Percentiles rank a stretch among this genome's conserved stretches.
phyloP scores from a whole-genome alignment of 2,888 invertebrate genomes.

The Didymodactylos carnosus region DNA sequence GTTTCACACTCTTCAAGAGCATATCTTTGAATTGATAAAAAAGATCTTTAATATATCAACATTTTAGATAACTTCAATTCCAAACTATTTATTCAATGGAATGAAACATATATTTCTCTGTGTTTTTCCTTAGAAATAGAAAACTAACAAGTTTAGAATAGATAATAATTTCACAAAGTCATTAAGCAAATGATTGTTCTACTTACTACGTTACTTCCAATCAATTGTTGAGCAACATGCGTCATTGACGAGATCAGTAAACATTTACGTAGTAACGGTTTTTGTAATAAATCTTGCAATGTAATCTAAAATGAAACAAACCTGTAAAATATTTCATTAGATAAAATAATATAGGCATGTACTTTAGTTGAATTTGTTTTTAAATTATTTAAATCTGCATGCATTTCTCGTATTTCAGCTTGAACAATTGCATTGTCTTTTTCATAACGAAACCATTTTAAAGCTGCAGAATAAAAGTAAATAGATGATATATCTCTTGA shows the following conservation, averaged over 20 bases:
- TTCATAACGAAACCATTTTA: background rate
- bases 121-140: too few relatives aligned
- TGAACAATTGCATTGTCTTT: background rate
- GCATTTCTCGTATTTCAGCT: background rate
- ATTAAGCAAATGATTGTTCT: too few relatives aligned
- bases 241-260: background rate
- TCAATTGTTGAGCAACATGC: background rate
- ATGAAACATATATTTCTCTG: too few relatives aligned
- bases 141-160: too few relatives aligned
- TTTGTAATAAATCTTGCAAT: background rate
- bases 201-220: background rate
- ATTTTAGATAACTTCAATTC: background rate
- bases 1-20: too few relatives aligned
- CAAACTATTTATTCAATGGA: too few relatives aligned
- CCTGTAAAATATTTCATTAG: too few relatives aligned
- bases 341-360: too few relatives aligned
- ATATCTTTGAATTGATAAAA: background rate
- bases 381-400: background rate
- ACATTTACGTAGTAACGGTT: background rate
- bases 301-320: background rate
- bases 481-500: background rate
- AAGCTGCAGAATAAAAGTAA: background rate
- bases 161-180: too few relatives aligned
- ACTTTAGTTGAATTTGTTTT: background rate
- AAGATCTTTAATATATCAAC: background rate